Conservation (phyloP, 2,113 vertebrate species). For the Maccullochella peelii region DNA sequence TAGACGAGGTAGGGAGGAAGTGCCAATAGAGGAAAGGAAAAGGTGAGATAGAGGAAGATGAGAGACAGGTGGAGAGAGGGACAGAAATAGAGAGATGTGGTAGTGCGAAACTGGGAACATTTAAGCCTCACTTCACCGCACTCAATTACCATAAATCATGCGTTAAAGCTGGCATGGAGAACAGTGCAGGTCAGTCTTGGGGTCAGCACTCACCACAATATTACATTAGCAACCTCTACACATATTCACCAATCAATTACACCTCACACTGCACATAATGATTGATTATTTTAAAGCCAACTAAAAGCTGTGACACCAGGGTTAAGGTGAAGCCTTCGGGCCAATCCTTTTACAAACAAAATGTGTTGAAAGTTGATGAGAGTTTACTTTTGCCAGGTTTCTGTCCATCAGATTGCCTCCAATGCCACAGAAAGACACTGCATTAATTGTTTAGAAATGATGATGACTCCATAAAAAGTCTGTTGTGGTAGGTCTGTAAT, state of each 20-base stretch:
- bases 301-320: conserved; percentile 56
- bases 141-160: conserved; percentile 78
- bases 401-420: not conserved
- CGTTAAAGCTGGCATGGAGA: conserved; percentile 70
- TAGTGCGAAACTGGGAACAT: conserved; percentile 44
- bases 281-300: conserved; percentile 67
- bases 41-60: conserved; percentile 22
- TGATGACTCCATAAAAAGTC: not conserved
- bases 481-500: not conserved
- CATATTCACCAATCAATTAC: conserved; percentile 76
- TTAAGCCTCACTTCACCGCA: conserved; percentile 62
- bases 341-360: conserved; percentile 50
- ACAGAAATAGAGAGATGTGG: conserved; percentile 16
- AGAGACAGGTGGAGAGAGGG: not conserved
- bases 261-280: conserved; percentile 58
- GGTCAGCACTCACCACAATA: conserved; percentile 65
- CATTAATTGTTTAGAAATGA: conserved; percentile 8
- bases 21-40: conserved; percentile 25
- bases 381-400: not conserved
- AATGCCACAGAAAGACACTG: not conserved
- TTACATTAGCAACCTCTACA: conserved; percentile 71
- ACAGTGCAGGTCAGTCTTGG: conserved; percentile 68
- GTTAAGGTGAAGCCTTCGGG: conserved; percentile 56
- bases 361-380: conserved; percentile 27
- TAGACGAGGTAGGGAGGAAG: conserved; percentile 40